Percentiles rank a stretch among this genome's conserved stretches.
phyloP scores from a whole-genome alignment of 2,888 invertebrate genomes.

The Drosophila affinis region DNA sequence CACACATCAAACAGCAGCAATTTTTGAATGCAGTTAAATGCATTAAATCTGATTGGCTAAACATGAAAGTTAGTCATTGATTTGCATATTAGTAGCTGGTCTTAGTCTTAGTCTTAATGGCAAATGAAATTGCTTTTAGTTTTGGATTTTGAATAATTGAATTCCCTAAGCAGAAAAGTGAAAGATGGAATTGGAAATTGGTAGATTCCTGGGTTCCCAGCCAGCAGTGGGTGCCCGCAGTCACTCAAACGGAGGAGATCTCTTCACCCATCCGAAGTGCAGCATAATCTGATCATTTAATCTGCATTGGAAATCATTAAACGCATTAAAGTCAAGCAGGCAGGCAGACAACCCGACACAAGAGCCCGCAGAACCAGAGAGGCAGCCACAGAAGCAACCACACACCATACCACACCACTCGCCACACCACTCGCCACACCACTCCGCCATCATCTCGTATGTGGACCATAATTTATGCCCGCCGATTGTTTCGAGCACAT shows the following conservation, averaged over 20 bases:
- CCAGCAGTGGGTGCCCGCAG: constrained; percentile 15
- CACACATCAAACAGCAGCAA: constrained; percentile 55
- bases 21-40: constrained; percentile 73
- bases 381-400: constrained; percentile 35
- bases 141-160: constrained; percentile 41
- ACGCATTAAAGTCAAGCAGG: constrained; percentile 69
- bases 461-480: constrained; percentile 72
- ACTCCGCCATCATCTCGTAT: no score
- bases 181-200: constrained; percentile 8
- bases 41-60: constrained; percentile 70
- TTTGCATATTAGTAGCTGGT: constrained; percentile 17
- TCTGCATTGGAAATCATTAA: constrained; percentile 77
- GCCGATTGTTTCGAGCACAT: constrained; percentile 78
- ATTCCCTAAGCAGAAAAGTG: constrained; percentile 5
- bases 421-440: neutral
- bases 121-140: constrained; percentile 50
- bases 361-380: constrained; percentile 24
- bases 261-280: constrained; percentile 55
- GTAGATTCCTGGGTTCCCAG: neutral
- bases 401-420: constrained; percentile 10
- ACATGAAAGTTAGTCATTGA: constrained; percentile 7
- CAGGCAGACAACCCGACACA: constrained; percentile 18
- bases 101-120: constrained; percentile 35
- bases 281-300: constrained; percentile 74
- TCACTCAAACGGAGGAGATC: constrained; percentile 24